A percentile compares a stretch with the other conserved stretches of the same genome.
phyloP scores from a whole-genome alignment of 1,140 invertebrate genomes.

The Bombus impatiens region DNA sequence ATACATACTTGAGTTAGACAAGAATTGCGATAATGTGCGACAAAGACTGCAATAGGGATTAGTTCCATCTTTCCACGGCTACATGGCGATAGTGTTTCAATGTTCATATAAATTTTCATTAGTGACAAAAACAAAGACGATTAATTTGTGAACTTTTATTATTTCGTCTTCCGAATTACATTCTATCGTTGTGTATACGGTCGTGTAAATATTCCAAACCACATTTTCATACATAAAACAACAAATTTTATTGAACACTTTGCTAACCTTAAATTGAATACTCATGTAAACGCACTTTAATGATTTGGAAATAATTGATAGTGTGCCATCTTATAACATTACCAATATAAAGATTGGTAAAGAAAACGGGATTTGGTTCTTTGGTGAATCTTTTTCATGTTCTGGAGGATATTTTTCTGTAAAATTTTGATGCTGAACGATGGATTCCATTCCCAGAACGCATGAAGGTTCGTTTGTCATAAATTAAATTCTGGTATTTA shows the following conservation, averaged over 20 bases:
- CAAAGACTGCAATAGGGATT: neutral
- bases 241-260: neutral
- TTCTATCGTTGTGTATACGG: no score
- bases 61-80: no score
- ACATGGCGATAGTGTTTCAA: no score
- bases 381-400: conserved; percentile 2
- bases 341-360: conserved; percentile 15
- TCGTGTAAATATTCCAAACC: neutral
- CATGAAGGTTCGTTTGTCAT: conserved; percentile 85
- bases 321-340: conserved; percentile 6
- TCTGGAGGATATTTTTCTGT: neutral
- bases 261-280: neutral
- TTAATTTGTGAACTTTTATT: no score
- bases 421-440: conserved; percentile 72
- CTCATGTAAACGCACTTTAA: neutral
- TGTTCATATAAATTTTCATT: neutral
- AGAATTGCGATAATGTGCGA: neutral
- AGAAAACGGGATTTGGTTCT: neutral
- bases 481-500: neutral
- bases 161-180: no score
- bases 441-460: conserved; percentile 90
- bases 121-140: neutral
- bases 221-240: neutral
- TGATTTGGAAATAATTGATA: neutral
- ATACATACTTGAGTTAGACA: neutral